Percentiles rank a stretch among this genome's conserved stretches.
These are phyloP conservation scores for Perizoma flavofasciatum DNA, from an alignment of 2,888 invertebrate genomes.

Conservation along the genomic window DNA sequence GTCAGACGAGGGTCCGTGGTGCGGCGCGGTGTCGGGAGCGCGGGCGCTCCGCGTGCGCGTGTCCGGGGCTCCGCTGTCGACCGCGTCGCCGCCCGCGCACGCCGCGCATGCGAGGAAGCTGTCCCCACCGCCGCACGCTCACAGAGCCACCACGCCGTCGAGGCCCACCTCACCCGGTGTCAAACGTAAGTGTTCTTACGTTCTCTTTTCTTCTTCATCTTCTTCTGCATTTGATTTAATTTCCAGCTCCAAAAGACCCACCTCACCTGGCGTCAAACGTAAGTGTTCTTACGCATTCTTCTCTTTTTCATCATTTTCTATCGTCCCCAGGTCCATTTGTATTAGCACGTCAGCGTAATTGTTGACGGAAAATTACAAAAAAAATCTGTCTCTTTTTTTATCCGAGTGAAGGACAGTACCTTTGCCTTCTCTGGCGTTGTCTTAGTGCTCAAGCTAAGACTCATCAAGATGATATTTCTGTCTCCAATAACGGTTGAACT, in stretches of 20 bases:
- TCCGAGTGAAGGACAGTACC: too few relatives aligned
- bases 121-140: constrained; percentile 76
- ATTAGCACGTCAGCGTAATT: too few relatives aligned
- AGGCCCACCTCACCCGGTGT: constrained; percentile 45
- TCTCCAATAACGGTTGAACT: too few relatives aligned
- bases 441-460: too few relatives aligned
- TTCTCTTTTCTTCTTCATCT: too few relatives aligned
- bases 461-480: too few relatives aligned
- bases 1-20: constrained; percentile 62
- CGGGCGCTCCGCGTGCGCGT: constrained; percentile 65
- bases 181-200: constrained; percentile 16
- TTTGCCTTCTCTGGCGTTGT: too few relatives aligned
- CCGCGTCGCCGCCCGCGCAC: constrained; percentile 49
- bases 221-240: too few relatives aligned
- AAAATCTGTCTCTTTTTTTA: too few relatives aligned
- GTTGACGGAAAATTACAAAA: too few relatives aligned
- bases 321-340: too few relatives aligned
- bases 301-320: too few relatives aligned
- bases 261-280: constrained; percentile 32
- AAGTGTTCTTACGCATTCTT: not conserved
- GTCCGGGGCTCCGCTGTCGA: constrained; percentile 44
- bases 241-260: constrained; percentile 41
- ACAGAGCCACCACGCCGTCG: constrained; percentile 73
- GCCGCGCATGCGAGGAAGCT: constrained; percentile 72
- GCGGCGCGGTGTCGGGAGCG: constrained; percentile 47